Conservation (phyloP, 1,140 invertebrate genomes). For the Cyphomyrmex costatus region DNA sequence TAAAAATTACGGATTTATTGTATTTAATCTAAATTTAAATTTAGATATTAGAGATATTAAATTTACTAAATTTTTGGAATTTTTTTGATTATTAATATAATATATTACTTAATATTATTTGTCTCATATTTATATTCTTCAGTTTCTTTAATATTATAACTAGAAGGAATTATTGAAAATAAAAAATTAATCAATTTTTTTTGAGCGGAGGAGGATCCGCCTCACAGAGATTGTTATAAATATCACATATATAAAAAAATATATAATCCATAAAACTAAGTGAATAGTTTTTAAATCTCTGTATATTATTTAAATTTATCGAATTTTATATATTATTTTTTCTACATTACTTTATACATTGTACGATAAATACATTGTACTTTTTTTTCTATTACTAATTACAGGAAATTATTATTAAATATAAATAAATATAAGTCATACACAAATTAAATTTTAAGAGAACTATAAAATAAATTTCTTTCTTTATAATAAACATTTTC, state of each 20-base stretch:
- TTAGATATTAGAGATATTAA: too few relatives aligned
- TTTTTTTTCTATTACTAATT: background rate
- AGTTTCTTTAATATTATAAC: background rate
- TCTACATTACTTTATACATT: background rate
- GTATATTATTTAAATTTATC: background rate
- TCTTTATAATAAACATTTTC: background rate
- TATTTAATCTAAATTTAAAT: background rate
- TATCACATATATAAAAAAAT: too few relatives aligned
- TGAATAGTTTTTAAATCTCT: background rate
- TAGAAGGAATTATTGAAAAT: background rate
- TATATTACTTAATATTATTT: background rate
- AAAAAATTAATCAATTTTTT: conserved; percentile 9
- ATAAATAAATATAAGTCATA: background rate
- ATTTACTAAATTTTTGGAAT: background rate
- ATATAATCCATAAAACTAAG: background rate
- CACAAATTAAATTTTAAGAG: background rate
- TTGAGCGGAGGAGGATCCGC: too few relatives aligned
- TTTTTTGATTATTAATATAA: background rate
- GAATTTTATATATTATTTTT: background rate
- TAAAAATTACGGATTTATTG: background rate
- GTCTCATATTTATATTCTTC: background rate
- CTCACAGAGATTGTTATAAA: too few relatives aligned
- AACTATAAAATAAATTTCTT: background rate
- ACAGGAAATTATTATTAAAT: background rate
- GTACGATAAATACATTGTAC: background rate